Base-by-base conservation (phyloP, 1,140 invertebrate genomes). In the Zaprionus camerounensis region DNA sequence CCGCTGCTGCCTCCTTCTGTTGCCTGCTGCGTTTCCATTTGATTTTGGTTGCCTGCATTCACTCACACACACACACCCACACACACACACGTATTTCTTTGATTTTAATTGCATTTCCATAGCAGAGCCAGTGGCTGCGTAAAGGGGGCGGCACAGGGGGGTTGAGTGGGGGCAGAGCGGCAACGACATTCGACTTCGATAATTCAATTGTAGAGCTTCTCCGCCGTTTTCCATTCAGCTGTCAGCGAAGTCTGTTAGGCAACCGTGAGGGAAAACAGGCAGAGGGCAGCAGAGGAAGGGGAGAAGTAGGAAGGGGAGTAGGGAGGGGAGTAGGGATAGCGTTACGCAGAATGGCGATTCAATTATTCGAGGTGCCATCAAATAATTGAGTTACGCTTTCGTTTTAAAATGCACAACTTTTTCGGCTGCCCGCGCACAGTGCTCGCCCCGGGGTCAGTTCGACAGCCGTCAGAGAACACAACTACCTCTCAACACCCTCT, bases 41-140 rank as follows among this genome's bases (percentile, higher is more conserved):
- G 57, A 36, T 28, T 69, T 49, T 62, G 28, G 66, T 55, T 66
- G 63, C 31, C 26, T 38, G 5, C 38, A 58, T 20, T 20, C 46
- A 64, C 51, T 31, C 36, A 41, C 51, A 20, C 26, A 36, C 66
- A 34, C 20, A 0, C 20, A 20, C 20, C 0, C 49, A 55, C 55
- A 59, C 66, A 59, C 66, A 26, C 44, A 20, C 17, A 63, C 34
- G 22, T 34, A 34, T 22, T 66, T 71, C 72, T 84, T 84, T 84
- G 81, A 82, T 84, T 82, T 82, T 82, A 82, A 82, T 84, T 84
- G 72, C 82, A 80, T 82, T 82, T 80, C 59, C 77, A 83, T 72
- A 68, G 13, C 63, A 17, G 5, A 12, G 41, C 12, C 20, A 17
- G 56, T 9, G 64, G 31, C 41, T 46, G 15, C n/a, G 41, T n/a